Conservation (phyloP, 2,888 invertebrate genomes). For the Ormyrus labotus region DNA sequence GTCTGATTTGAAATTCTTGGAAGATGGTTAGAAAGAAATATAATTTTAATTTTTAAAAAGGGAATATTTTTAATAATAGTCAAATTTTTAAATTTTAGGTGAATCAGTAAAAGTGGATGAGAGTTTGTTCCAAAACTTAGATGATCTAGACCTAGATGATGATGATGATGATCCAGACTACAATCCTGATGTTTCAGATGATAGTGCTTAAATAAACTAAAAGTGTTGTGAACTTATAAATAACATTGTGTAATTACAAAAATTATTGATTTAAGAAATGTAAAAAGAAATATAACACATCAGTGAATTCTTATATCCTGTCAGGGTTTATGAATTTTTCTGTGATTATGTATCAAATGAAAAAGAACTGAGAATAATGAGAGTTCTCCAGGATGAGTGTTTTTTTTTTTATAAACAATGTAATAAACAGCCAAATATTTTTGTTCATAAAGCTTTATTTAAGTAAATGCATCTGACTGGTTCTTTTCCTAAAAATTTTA, state of each 20-base stretch:
- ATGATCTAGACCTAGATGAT: constrained; percentile 86
- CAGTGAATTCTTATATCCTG: constrained; percentile 24
- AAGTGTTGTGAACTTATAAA: constrained; percentile 35
- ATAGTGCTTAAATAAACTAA: constrained; percentile 66
- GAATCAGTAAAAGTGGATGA: constrained; percentile 95
- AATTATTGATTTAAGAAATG: constrained; percentile 23
- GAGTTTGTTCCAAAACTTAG: constrained; percentile 92
- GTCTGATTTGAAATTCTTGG: constrained; percentile 96
- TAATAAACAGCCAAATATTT: constrained; percentile 60
- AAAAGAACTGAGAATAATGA: constrained; percentile 38
- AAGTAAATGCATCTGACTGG: constrained; percentile 62
- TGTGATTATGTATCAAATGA: constrained; percentile 42
- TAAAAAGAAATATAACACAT: constrained; percentile 18
- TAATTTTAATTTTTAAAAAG: constrained; percentile 28
- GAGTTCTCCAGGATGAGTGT: constrained; percentile 37
- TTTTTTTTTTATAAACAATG: constrained; percentile 50
- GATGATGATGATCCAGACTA: constrained; percentile 81
- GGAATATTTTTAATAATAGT: not conserved
- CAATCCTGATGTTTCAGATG: constrained; percentile 75
- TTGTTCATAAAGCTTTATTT: constrained; percentile 69
- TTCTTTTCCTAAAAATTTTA: constrained; percentile 51
- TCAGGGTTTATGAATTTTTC: constrained; percentile 27
- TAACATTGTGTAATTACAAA: constrained; percentile 10
- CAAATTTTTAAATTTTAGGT: constrained; percentile 73
- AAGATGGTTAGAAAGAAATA: constrained; percentile 81